Conservation (phyloP, 2,113 vertebrate species). For the Epinephelus cyanopodus region DNA sequence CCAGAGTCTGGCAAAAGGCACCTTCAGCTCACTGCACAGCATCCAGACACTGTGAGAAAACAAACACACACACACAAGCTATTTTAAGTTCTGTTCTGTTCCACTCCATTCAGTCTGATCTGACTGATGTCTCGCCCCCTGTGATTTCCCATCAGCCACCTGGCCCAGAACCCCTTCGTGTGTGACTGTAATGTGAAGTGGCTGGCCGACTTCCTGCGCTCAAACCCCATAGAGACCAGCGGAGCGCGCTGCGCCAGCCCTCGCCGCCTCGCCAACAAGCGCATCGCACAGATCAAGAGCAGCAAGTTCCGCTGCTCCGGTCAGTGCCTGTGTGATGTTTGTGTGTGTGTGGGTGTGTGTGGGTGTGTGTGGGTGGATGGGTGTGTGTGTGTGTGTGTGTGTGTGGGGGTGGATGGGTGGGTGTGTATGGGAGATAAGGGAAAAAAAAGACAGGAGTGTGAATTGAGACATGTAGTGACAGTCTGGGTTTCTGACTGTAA, state of each 20-base stretch:
- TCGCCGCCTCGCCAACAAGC: slow-evolving; percentile 96
- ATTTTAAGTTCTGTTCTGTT: background rate
- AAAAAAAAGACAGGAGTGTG: background rate
- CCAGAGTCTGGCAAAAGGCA: slow-evolving; percentile 94
- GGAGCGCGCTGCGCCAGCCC: slow-evolving; percentile 96
- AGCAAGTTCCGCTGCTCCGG: slow-evolving; percentile 98
- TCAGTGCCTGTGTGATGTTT: slow-evolving; percentile 70
- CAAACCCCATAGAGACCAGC: slow-evolving; percentile 96
- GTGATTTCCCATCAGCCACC: slow-evolving; percentile 85
- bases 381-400: background rate
- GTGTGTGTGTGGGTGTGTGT: background rate
- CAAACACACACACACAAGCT: slow-evolving; percentile 1
- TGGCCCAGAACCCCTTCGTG: slow-evolving; percentile 98
- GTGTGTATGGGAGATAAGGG: background rate
- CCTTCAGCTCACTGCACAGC: slow-evolving; percentile 91
- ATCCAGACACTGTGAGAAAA: slow-evolving; percentile 93
- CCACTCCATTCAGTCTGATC: slow-evolving; percentile 13
- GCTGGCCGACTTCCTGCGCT: slow-evolving; percentile 95
- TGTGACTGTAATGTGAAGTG: slow-evolving; percentile 98
- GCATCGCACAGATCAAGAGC: slow-evolving; percentile 98
- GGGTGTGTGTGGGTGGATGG: slow-evolving; percentile 3
- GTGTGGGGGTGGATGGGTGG: background rate
- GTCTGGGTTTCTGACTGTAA: background rate
- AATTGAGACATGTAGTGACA: background rate
- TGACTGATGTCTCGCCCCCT: slow-evolving; percentile 28